These are phyloP conservation scores for Bombus breviceps DNA, from an alignment of 1,140 invertebrate genomes.

Conservation along the genomic window DNA sequence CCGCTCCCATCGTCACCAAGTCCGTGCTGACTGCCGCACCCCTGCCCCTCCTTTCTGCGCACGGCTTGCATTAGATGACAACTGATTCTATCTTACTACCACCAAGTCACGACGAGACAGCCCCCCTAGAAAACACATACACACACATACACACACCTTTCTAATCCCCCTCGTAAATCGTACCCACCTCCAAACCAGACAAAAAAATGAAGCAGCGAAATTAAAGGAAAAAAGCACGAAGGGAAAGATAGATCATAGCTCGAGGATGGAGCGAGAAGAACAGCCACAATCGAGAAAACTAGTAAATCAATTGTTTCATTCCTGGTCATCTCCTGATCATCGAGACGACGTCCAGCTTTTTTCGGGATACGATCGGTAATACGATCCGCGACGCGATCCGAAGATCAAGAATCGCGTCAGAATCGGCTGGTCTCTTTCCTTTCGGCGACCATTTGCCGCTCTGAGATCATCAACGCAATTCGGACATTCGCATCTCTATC, in stretches of 20 bases:
- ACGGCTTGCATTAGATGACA: constrained; percentile 70
- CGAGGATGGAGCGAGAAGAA: constrained; percentile 20
- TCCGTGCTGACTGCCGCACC: constrained; percentile 80
- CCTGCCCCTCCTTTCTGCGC: constrained; percentile 59
- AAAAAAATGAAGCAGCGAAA: not conserved
- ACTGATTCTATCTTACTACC: constrained; percentile 40
- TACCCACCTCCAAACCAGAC: not conserved
- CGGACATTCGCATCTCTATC: constrained; percentile 48
- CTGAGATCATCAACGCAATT: constrained; percentile 49
- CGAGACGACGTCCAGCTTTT: not conserved
- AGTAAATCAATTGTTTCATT: no score
- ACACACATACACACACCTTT: constrained; percentile 19
- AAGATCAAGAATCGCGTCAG: not conserved
- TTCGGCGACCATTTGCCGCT: constrained; percentile 7
- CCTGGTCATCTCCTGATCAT: not conserved
- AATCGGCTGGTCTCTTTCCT: constrained; percentile 16
- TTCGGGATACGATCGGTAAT: not conserved
- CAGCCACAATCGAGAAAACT: not conserved
- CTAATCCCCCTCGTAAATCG: constrained; percentile 44
- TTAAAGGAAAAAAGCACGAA: not conserved
- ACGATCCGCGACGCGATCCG: not conserved
- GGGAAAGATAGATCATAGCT: constrained; percentile 34
- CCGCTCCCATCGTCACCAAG: constrained; percentile 76
- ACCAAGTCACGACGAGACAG: constrained; percentile 62
- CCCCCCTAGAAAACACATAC: constrained; percentile 39